Evolutionary conservation across 1,140 invertebrate species (phyloP), one percentile per base, ranked within the genome.

Genomic region (Nasonia longicornis): DNA sequence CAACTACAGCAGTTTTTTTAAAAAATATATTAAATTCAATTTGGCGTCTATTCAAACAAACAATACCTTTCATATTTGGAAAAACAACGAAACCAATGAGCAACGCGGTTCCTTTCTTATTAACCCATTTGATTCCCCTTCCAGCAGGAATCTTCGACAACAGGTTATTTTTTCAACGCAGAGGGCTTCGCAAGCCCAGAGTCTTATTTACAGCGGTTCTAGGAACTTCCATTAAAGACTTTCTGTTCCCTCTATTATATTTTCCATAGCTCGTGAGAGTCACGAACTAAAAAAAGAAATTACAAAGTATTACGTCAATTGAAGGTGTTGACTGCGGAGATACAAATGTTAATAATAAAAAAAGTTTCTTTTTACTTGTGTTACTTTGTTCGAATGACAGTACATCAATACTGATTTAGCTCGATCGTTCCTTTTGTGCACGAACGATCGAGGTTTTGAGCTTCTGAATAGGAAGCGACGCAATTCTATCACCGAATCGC

Each of bases 121-220:
- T 52, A 4, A 52, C 48, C 48, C 48, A 16, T 52, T 52, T 52
- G 52, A 77, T 81, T 78, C 45, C 63, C 22, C 69, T 77, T 72
- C 69, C 69, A 77, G 52, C 26, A 77, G 58, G 52, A 72, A 81
- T 74, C 63, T 1, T 64, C 52, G 11, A 82, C 70, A 77, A 77
- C 31, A 77, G n/a, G 26, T 69, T 75, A 77, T 67, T 78, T 76
- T 79, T 79, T 75, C 3, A 74, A 72, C 11, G 52, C 70, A 74
- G 35, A 82, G 42, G 29, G 42, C 64, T 82, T 66, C 31, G 1
- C 10, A 73, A 79, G 14, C 71, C 71, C 72, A 82, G 22, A 82
- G 63, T 82, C 45, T 79, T 79, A 76, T 82, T 35, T 75, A 82
- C 64, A 82, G 76, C 20, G 42, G 7, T 76, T 75, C 42, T 82